A percentile compares a stretch with the other conserved stretches of the same genome.
Evolutionary conservation across 1,140 invertebrate genomes (phyloP).

Genomic region (Lucilia cuprina): DNA sequence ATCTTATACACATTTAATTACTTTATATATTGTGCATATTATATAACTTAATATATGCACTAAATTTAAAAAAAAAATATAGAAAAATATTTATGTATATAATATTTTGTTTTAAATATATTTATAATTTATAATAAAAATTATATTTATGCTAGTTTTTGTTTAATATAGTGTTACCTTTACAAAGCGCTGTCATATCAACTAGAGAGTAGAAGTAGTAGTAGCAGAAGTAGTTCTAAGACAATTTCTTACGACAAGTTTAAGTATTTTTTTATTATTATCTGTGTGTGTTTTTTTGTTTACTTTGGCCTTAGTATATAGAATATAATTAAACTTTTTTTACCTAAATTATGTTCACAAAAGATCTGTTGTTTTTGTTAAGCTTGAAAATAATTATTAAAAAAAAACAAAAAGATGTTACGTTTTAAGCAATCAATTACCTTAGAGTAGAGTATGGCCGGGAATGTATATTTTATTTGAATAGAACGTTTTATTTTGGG

Average conservation of each 20-base stretch:
- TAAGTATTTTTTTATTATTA: not conserved
- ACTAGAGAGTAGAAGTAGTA: not conserved
- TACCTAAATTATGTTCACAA: not conserved
- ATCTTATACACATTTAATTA: not conserved
- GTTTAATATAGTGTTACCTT: not conserved
- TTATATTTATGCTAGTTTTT: not conserved
- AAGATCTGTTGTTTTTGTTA: slow-evolving; percentile 5
- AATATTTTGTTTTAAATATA: not conserved
- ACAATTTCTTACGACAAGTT: not conserved
- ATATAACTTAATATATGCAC: no score
- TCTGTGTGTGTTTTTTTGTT: not conserved
- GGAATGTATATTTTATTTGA: not conserved
- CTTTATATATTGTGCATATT: not conserved
- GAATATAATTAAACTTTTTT: not conserved
- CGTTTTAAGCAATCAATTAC: not conserved
- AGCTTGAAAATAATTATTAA: slow-evolving; percentile 1
- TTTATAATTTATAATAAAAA: not conserved
- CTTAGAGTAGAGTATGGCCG: not conserved
- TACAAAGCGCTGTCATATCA: not conserved
- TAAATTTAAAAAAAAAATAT: no score
- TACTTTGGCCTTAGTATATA: not conserved
- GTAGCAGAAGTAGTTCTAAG: not conserved
- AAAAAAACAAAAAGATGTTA: no score
- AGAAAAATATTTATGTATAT: not conserved
- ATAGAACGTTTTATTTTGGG: not conserved